Conservation (phyloP, 2,888 invertebrate species). For the Eupithecia centaureata region DNA sequence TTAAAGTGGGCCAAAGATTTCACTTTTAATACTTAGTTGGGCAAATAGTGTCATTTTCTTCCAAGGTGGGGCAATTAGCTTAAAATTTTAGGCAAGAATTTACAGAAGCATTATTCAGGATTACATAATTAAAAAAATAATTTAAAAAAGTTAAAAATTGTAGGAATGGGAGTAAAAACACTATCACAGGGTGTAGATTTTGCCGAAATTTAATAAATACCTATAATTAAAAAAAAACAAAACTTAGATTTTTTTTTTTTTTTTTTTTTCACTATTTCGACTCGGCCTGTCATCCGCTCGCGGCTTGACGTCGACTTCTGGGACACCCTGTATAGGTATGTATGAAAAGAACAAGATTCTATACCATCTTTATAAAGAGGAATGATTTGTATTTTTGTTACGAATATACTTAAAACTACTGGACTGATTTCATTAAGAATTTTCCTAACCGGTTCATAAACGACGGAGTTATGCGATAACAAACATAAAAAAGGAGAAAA, state of each 20-base stretch:
- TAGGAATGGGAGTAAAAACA: neutral
- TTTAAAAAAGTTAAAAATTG: neutral
- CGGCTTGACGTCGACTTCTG: constrained; percentile 10
- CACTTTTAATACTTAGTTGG: constrained; percentile 13
- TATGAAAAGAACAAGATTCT: too few relatives aligned
- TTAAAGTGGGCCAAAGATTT: constrained; percentile 9
- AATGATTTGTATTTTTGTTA: too few relatives aligned
- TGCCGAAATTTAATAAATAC: neutral
- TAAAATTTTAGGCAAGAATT: constrained; percentile 15
- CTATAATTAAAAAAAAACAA: constrained; percentile 3
- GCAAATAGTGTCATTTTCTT: constrained; percentile 12
- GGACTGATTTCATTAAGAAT: too few relatives aligned
- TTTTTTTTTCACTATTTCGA: neutral
- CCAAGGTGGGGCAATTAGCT: constrained; percentile 11
- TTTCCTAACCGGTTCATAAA: too few relatives aligned
- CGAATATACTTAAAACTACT: too few relatives aligned
- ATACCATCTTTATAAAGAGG: too few relatives aligned
- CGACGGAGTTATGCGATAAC: too few relatives aligned
- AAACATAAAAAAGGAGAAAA: too few relatives aligned
- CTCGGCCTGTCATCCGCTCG: neutral
- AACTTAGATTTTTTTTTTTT: too few relatives aligned
- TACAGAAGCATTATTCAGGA: too few relatives aligned
- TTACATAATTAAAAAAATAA: constrained; percentile 10
- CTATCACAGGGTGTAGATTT: neutral
- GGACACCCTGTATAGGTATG: neutral